Base-by-base conservation (phyloP, 2,797 vertebrate species). In the Darevskia mixta region DNA sequence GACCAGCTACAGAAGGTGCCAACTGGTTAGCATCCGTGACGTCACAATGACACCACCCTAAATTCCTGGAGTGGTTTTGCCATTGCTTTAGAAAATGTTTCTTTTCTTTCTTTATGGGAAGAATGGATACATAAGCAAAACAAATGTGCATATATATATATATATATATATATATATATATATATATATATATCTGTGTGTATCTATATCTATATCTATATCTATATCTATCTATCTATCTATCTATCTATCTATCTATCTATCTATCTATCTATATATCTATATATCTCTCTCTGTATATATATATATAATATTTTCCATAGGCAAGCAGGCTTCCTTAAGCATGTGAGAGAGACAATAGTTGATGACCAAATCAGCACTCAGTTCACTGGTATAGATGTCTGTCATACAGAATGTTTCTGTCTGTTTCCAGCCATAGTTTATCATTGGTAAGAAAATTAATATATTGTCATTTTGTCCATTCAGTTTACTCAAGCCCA, bases 351-450 rank as follows among this genome's bases (percentile, higher is more conserved):
- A 35, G 61, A 61, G 15, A 45, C 17, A 49, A 38, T 9, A 38
- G 2, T 25, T 77, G 75, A 77, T 69, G 32, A 29, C 25, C 71
- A 75, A 78, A 32, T 4, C 45, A 38, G 25, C 15, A 2, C 76
- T 29, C 49, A n/a, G 27, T 83, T 35, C 41, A 18, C 15, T 77
- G 32, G 38, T 76, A 67, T 77, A 25, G 29, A 43, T 66, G 23
- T 69, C 32, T 80, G 67, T 43, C 55, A 8, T 72, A 61, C 29
- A 61, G 17, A 61, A 35, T 17, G 58, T 41, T 35, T 58, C 10
- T 58, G 10, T n/a, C 18, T n/a, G 45, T 45, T 27, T 95, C 92
- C 64, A 88, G 64, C 79, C 94, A 94, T 92, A 95, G 92, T 88
- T 91, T 67, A 75, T 85, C 86, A 83, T 58, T 20, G 73, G 69